Percentiles rank a stretch among this genome's conserved stretches.
Evolutionary conservation across 1,140 invertebrate species (phyloP).

Genomic region (Calosoma granatense): DNA sequence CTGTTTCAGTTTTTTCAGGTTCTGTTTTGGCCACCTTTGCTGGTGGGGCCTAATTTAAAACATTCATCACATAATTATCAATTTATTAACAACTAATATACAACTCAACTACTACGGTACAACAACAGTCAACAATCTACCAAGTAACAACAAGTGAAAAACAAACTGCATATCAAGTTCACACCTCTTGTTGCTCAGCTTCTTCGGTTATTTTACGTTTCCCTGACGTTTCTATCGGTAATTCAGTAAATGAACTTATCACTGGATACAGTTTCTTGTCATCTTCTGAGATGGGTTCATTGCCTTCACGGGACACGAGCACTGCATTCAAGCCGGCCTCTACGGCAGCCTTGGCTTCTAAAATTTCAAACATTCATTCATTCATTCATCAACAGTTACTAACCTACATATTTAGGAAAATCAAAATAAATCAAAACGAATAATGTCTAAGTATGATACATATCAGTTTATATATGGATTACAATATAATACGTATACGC

Average conservation of each 20-base stretch:
- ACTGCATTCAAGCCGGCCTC: conserved; percentile 53
- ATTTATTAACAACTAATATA: conserved; percentile 4
- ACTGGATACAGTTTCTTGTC: conserved; percentile 44
- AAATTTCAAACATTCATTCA: conserved; percentile 20
- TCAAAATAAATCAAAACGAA: no score
- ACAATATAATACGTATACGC: neutral
- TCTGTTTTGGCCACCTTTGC: conserved; percentile 26
- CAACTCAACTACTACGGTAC: conserved; percentile 10
- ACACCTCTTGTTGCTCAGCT: conserved; percentile 3
- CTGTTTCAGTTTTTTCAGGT: conserved; percentile 11
- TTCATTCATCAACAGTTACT: no score
- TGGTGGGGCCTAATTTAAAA: conserved; percentile 21
- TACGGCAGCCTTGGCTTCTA: conserved; percentile 69
- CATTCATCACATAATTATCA: conserved; percentile 10
- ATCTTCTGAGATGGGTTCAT: conserved; percentile 49
- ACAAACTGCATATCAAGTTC: neutral
- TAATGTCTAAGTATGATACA: neutral
- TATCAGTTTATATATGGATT: conserved; percentile 9
- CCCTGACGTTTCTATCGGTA: neutral
- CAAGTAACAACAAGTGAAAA: conserved; percentile 13
- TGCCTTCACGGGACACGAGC: conserved; percentile 63
- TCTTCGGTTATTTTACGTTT: conserved; percentile 1
- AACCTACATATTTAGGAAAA: no score
- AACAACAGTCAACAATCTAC: conserved; percentile 17
- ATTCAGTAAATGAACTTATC: conserved; percentile 41